These are phyloP conservation scores for Mythimna impura DNA, from an alignment of 2,888 invertebrate species.

Conservation along the genomic window DNA sequence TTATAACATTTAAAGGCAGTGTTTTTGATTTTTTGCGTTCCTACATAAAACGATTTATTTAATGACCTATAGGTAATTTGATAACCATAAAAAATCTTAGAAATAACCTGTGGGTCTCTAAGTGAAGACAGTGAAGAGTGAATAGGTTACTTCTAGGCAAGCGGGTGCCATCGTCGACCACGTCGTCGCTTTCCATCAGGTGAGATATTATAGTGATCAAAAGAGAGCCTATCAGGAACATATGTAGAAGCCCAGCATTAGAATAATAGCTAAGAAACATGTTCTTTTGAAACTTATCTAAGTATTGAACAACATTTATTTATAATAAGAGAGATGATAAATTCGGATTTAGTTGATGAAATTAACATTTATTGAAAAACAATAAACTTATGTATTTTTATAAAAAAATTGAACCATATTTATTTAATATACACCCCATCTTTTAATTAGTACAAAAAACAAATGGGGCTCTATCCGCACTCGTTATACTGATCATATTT, in stretches of 20 bases:
- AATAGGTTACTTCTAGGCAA: background rate
- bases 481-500: no score
- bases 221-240: background rate
- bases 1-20: conserved; percentile 23
- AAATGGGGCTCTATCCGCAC: no score
- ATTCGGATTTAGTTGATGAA: conserved; percentile 34
- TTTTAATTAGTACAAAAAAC: no score
- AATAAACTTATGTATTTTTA: no score
- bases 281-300: background rate
- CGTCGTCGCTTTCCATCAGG: background rate
- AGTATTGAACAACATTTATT: background rate
- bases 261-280: background rate
- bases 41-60: conserved; percentile 1
- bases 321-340: conserved; percentile 17
- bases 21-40: background rate
- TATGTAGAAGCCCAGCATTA: background rate
- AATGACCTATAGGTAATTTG: no score
- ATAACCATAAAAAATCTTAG: no score
- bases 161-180: background rate
- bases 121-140: background rate
- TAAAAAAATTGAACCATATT: no score
- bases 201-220: background rate
- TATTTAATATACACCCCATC: no score
- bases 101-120: background rate
- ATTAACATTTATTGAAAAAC: no score